phyloP scores from a whole-genome alignment of 2,113 vertebrate species.

The Gobio gobio region DNA sequence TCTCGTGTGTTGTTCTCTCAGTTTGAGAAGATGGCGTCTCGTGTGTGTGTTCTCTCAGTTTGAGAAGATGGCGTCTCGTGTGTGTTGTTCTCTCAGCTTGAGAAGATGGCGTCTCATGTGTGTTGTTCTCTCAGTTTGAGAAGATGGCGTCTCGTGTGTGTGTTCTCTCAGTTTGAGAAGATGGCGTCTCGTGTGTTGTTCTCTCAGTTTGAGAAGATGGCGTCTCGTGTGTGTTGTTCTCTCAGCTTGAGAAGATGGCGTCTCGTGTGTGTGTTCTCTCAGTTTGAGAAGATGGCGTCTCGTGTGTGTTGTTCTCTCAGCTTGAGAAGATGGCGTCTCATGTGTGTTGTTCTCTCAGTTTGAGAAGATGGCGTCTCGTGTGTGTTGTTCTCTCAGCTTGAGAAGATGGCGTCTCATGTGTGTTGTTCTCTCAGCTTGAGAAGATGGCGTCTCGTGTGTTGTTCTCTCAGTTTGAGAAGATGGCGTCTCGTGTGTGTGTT shows the following conservation, averaged over 20 bases:
- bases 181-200: neutral
- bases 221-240: neutral
- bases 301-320: constrained; percentile 59
- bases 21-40: constrained; percentile 69
- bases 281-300: constrained; percentile 71
- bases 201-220: constrained; percentile 70
- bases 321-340: neutral
- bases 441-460: neutral
- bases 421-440: constrained; percentile 58
- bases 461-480: constrained; percentile 71
- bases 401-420: neutral
- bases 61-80: constrained; percentile 53
- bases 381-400: constrained; percentile 58
- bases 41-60: constrained; percentile 67
- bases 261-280: neutral
- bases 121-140: constrained; percentile 71
- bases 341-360: constrained; percentile 67
- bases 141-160: neutral
- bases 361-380: constrained; percentile 53
- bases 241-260: constrained; percentile 55
- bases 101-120: neutral
- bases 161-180: constrained; percentile 71
- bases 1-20: constrained; percentile 27
- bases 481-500: neutral
- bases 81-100: constrained; percentile 58